Base-by-base conservation (phyloP, 2,888 invertebrate species). In the Microchrysa polita region DNA sequence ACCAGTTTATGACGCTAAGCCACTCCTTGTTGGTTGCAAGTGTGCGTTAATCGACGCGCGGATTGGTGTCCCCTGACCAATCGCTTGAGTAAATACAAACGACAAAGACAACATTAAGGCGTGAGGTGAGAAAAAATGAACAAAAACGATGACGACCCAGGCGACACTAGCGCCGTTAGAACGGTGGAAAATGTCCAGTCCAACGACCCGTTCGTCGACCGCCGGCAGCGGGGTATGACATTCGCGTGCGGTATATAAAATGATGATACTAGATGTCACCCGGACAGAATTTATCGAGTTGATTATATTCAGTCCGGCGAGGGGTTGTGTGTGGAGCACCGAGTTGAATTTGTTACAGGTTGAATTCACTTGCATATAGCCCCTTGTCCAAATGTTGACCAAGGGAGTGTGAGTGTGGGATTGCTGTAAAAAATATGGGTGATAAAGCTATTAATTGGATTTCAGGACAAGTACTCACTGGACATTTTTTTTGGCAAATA, bases 51-150 rank as follows among this genome's bases (percentile, higher is more conserved):
- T 80, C 80, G 80, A 80, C 80, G 81, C 81, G 80, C 81, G 80
- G 81, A 81, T 82, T 82, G 81, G 80, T 80, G 80, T 81, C 81
- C 80, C 80, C 82, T 82, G 82, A 81, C 84, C 84, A 84, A 84
- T 84, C 83, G 82, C 18, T 80, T 82, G 82, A 81, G 84, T 81
- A 83, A 84, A 83, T 81, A 83, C 80, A 75, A 74, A 74, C 55
- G 72, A 42, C 60, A 23, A 60, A 69, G 69, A 55, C 69, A 69
- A 69, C 69, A 53, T 57, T 55, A 16, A 42, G 69, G 57, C 42
- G 57, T 12, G 57, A 57, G 69, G 69, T 57, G 69, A 69, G 72
- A 44, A 60, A 60, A 72, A 72, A 44, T 44, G 59, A 59, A 60
- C 72, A 60, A 44, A 69, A 69, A 69, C 55, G 57, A 55, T 57